phyloP scores from a whole-genome alignment of 2,113 vertebrate genomes.

The Tamias sibiricus region DNA sequence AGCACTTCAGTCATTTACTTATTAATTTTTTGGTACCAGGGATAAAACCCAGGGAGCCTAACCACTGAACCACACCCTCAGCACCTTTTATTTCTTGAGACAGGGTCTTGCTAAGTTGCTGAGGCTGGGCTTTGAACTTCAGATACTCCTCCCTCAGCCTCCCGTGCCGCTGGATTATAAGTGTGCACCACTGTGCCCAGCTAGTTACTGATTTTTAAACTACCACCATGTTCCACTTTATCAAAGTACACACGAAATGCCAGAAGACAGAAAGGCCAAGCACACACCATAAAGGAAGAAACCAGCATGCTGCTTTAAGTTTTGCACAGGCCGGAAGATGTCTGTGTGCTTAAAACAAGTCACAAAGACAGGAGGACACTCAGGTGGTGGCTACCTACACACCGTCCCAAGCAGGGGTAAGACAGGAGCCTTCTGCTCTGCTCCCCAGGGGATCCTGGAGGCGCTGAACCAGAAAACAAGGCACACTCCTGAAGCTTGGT shows the following conservation, averaged over 20 bases:
- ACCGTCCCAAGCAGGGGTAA: fast-evolving
- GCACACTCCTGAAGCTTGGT: fast-evolving
- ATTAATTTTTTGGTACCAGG: too few relatives aligned
- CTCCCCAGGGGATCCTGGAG: too few relatives aligned
- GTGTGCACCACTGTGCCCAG: not conserved
- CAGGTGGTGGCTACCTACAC: too few relatives aligned
- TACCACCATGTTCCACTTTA: too few relatives aligned
- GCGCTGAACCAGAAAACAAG: not conserved
- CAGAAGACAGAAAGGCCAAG: too few relatives aligned
- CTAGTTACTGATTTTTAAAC: not conserved
- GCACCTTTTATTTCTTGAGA: not conserved
- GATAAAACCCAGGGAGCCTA: too few relatives aligned
- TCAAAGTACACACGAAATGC: too few relatives aligned
- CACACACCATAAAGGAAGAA: too few relatives aligned
- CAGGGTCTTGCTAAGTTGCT: not conserved
- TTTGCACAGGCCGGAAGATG: not conserved
- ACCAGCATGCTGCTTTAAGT: not conserved
- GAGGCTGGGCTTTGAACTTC: not conserved
- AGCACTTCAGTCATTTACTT: too few relatives aligned
- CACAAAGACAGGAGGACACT: not conserved
- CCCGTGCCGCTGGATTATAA: not conserved
- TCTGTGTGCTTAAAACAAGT: not conserved
- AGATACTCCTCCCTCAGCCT: not conserved
- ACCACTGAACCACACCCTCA: too few relatives aligned
- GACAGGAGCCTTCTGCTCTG: fast-evolving